These are phyloP conservation scores for Paracanthobrama guichenoti DNA, from an alignment of 2,113 vertebrate species.

Conservation along the genomic window DNA sequence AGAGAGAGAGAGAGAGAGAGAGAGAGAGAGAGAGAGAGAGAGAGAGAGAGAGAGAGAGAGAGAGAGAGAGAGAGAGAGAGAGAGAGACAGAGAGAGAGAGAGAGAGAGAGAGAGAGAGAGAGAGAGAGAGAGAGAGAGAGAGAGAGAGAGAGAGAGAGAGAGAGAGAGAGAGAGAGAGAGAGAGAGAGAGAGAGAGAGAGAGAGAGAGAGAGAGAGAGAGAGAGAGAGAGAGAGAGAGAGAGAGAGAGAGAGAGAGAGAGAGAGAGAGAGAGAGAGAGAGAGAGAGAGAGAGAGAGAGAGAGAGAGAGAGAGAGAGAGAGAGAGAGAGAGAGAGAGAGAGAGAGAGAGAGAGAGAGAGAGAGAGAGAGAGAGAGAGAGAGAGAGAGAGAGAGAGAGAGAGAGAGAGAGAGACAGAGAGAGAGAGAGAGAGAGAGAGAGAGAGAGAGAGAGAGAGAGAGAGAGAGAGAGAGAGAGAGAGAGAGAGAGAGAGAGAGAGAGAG, in stretches of 20 bases:
- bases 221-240: not conserved
- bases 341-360: not conserved
- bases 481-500: not conserved
- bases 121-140: not conserved
- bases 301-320: not conserved
- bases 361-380: not conserved
- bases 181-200: not conserved
- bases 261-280: not conserved
- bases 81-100: not conserved
- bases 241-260: not conserved
- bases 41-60: not conserved
- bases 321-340: not conserved
- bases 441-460: not conserved
- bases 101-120: not conserved
- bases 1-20: not conserved
- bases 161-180: not conserved
- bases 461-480: not conserved
- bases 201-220: not conserved
- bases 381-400: not conserved
- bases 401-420: not conserved
- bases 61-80: not conserved
- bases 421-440: not conserved
- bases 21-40: not conserved
- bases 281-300: not conserved
- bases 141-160: no score